Conservation (phyloP, 2,113 vertebrate species). For the Daubentonia madagascariensis region DNA sequence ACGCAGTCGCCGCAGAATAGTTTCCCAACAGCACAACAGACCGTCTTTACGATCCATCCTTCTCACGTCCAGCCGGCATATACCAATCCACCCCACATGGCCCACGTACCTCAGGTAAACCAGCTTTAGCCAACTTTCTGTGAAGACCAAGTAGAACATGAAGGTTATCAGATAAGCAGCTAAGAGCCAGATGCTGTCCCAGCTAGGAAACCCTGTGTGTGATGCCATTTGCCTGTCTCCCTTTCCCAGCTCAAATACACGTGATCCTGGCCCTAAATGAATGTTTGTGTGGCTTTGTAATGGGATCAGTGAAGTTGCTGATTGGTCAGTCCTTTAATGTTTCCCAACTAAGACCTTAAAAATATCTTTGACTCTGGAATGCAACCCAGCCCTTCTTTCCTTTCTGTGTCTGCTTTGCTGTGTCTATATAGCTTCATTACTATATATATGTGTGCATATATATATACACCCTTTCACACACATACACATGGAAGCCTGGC, state of each 20-base stretch:
- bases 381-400: constrained; percentile 53
- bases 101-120: constrained; percentile 96
- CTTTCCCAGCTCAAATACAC: constrained; percentile 42
- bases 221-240: constrained; percentile 65
- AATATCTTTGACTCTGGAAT: constrained; percentile 57
- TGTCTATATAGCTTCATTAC: constrained; percentile 53
- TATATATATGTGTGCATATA: not conserved
- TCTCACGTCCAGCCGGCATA: constrained; percentile 98
- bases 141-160: constrained; percentile 64
- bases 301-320: constrained; percentile 52
- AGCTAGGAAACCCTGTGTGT: constrained; percentile 73
- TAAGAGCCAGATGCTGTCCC: constrained; percentile 27
- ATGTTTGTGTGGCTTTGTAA: constrained; percentile 69
- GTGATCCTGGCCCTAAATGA: constrained; percentile 62
- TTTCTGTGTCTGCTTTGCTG: constrained; percentile 73
- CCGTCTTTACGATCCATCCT: constrained; percentile 96
- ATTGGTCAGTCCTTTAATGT: constrained; percentile 41
- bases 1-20: constrained; percentile 97
- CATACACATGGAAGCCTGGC: not conserved
- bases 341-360: constrained; percentile 42
- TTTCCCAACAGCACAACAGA: constrained; percentile 95
- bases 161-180: constrained; percentile 33
- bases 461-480: not conserved
- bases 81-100: constrained; percentile 95
- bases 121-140: constrained; percentile 75